A percentile compares a stretch with the other conserved stretches of the same genome.
These are phyloP conservation scores for Leptarthrus brevirostris DNA, from an alignment of 2,888 invertebrate genomes.

Conservation along the genomic window DNA sequence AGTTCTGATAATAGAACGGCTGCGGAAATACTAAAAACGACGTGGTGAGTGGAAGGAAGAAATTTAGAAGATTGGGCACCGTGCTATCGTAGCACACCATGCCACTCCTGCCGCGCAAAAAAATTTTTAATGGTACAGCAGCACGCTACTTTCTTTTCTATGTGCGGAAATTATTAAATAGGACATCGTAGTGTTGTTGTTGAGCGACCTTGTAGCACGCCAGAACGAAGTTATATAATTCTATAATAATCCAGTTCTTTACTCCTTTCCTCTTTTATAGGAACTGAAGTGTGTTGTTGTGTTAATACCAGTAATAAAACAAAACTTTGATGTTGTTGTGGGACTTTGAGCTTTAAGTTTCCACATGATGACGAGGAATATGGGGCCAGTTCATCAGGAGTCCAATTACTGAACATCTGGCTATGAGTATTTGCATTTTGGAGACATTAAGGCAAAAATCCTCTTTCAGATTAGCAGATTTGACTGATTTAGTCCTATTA, in stretches of 20 bases:
- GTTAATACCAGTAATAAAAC: constrained; percentile 44
- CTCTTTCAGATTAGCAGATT: no score
- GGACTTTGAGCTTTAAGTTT: neutral
- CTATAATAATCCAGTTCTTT: constrained; percentile 29
- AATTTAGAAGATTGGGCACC: neutral
- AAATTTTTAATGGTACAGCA: neutral
- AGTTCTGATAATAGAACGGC: constrained; percentile 17
- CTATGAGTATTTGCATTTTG: no score
- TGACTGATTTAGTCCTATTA: no score
- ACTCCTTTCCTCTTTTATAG: constrained; percentile 19
- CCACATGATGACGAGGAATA: no score
- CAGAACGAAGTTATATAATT: neutral
- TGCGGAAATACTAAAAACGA: neutral
- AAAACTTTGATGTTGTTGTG: constrained; percentile 42
- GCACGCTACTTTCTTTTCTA: constrained; percentile 20
- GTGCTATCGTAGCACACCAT: neutral
- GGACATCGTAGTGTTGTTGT: constrained; percentile 23
- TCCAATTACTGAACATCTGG: no score
- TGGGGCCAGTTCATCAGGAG: no score
- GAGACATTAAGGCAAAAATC: no score
- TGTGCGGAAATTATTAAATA: constrained; percentile 13
- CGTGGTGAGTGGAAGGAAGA: neutral
- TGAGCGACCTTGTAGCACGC: neutral
- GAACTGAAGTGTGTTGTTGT: constrained; percentile 37
- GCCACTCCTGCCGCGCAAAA: constrained; percentile 7